phyloP scores from a whole-genome alignment of 2,888 invertebrate genomes.

The Troides aeacus region DNA sequence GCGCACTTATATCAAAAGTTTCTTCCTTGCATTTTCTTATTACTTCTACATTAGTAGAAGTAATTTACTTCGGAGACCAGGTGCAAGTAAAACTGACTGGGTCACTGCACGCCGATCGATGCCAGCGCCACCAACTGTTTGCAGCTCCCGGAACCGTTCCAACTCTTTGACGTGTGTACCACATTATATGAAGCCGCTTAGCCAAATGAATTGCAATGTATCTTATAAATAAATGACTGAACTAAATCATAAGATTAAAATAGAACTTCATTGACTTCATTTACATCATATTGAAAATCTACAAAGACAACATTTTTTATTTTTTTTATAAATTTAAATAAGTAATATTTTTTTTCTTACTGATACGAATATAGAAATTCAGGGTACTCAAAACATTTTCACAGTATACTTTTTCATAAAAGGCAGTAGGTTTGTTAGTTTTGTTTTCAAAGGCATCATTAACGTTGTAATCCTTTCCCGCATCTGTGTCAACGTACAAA shows the following conservation, averaged over 20 bases:
- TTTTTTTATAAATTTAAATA: no score
- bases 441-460: constrained; percentile 1
- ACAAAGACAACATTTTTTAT: no score
- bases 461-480: background rate
- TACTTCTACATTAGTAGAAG: background rate
- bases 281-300: no score
- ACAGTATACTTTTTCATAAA: background rate
- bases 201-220: constrained; percentile 24
- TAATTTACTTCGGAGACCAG: constrained; percentile 23
- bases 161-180: constrained; percentile 30
- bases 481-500: background rate
- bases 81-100: constrained; percentile 29
- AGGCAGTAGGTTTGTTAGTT: background rate
- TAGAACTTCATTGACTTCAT: background rate
- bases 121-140: constrained; percentile 31
- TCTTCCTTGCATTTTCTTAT: constrained; percentile 21
- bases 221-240: constrained; percentile 29
- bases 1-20: background rate
- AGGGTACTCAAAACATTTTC: no score
- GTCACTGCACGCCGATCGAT: constrained; percentile 34
- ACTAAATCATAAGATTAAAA: constrained; percentile 7
- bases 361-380: no score
- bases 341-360: no score
- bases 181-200: constrained; percentile 13
- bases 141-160: constrained; percentile 41